Evolutionary conservation across 1,140 invertebrate genomes (phyloP), one percentile per base, ranked within the genome.

Genomic region (Sarcophaga peregrina): DNA sequence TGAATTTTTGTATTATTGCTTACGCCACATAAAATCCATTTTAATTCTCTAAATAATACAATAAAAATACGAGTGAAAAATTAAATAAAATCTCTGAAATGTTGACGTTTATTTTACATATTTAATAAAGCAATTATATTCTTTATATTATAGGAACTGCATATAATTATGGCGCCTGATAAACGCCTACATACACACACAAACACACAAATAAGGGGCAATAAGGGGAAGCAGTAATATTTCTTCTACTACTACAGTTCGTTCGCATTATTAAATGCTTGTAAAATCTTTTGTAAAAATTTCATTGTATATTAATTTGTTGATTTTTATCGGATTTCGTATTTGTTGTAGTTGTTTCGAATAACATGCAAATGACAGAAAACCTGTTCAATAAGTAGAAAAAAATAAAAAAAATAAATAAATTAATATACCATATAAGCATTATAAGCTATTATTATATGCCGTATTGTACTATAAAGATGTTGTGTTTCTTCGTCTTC

Each of bases 121-220:
- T 68, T 68, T 68, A 68, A 68, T 68, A 68, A 68, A 68, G 62
- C 62, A 68, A 68, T 68, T 68, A 25, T 68, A 68, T 68, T 68
- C 62, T 68, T 68, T 68, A 68, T 20, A 68, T 37, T 37, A 37
- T 37, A 37, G 25, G 25, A 68, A 68, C 10, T 68, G 62, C 62
- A 68, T 68, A 68, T 68, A 68, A 68, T 68, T 68, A 68, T 68
- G 62, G 62, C 62, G 62, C 62, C 62, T 68, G 62, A 37, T 37
- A 37, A 37, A 37, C 25, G 25, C 25, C 25, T 68, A 20, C 8
- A 58, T n/a, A 13, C 3, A 58, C 54, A 6, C 13, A 58, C 54
- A 15, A 7, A n/a, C 54, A 8, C 25, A 37, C 25, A 37, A 37
- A 37, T 37, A 4, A 37, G 25, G 25, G 25, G 25, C 25, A 2